These are phyloP conservation scores for Cinclus mexicanus DNA, from an alignment of 2,113 vertebrate species.

Conservation along the genomic window DNA sequence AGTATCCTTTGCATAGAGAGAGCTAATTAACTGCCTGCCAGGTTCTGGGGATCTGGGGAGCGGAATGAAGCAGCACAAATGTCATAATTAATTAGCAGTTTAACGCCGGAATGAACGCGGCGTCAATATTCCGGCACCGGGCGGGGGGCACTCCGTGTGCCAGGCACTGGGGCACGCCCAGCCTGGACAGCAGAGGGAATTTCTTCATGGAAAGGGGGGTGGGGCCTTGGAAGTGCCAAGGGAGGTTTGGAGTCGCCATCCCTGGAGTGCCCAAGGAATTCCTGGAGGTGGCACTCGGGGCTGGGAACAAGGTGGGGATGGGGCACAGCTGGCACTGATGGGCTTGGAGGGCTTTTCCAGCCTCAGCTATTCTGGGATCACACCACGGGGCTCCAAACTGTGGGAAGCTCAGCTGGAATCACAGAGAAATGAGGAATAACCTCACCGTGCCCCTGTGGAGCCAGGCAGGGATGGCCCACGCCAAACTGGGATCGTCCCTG, in stretches of 20 bases:
- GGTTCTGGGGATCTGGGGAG: neutral
- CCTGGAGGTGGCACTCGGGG: neutral
- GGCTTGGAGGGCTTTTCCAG: neutral
- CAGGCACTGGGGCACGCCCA: neutral
- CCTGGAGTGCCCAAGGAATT: neutral
- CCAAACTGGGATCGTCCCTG: accelerated
- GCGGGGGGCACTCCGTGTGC: neutral
- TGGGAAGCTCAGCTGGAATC: neutral
- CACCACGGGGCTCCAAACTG: accelerated
- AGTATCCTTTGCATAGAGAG: slow-evolving; percentile 30
- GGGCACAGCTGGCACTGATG: accelerated
- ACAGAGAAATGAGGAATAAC: neutral
- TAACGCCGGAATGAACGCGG: neutral
- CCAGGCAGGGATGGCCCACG: accelerated
- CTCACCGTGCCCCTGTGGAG: neutral
- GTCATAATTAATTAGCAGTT: slow-evolving; percentile 61
- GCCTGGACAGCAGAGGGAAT: neutral
- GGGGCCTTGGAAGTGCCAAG: accelerated
- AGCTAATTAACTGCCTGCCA: slow-evolving; percentile 58
- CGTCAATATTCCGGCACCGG: neutral
- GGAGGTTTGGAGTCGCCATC: neutral
- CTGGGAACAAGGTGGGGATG: accelerated
- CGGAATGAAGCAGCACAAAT: slow-evolving; percentile 36
- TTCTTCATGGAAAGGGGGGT: neutral
- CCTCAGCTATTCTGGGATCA: no score